Percentiles rank a stretch among this genome's conserved stretches.
Evolutionary conservation across 2,113 vertebrate species (phyloP).

Genomic region (Neomonachus schauinslandi): DNA sequence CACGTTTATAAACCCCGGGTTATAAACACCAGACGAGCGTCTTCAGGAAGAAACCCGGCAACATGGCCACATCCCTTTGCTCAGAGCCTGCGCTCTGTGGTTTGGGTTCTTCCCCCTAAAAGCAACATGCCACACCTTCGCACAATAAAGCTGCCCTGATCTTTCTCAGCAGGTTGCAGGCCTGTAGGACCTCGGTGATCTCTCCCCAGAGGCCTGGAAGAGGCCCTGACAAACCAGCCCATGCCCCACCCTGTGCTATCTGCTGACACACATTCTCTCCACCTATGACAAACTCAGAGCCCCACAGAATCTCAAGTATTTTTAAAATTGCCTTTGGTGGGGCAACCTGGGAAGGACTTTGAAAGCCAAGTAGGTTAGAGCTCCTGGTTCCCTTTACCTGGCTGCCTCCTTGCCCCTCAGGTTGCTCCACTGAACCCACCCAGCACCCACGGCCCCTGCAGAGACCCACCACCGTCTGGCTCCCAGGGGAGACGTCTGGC

Average conservation of each 20-base stretch:
- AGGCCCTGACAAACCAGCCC: background rate
- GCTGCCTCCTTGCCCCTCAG: background rate
- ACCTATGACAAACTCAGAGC: background rate
- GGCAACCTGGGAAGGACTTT: background rate
- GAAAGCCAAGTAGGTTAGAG: background rate
- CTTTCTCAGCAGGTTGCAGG: background rate
- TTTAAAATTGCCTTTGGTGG: background rate
- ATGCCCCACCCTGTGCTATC: background rate
- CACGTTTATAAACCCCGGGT: background rate
- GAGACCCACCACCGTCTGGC: background rate
- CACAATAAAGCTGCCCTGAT: background rate
- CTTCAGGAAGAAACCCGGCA: background rate
- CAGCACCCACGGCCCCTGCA: accelerated
- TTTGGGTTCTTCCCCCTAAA: background rate
- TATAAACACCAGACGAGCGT: background rate
- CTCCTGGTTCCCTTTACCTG: background rate
- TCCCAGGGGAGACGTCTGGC: background rate
- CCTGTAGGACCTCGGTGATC: background rate
- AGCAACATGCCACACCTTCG: background rate
- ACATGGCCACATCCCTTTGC: background rate
- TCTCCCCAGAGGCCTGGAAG: background rate
- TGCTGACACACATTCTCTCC: background rate
- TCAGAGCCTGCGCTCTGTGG: background rate
- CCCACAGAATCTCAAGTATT: background rate
- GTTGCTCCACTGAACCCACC: background rate